Base-by-base conservation (phyloP, 2,797 vertebrate genomes). In the Acridotheres tristis region DNA sequence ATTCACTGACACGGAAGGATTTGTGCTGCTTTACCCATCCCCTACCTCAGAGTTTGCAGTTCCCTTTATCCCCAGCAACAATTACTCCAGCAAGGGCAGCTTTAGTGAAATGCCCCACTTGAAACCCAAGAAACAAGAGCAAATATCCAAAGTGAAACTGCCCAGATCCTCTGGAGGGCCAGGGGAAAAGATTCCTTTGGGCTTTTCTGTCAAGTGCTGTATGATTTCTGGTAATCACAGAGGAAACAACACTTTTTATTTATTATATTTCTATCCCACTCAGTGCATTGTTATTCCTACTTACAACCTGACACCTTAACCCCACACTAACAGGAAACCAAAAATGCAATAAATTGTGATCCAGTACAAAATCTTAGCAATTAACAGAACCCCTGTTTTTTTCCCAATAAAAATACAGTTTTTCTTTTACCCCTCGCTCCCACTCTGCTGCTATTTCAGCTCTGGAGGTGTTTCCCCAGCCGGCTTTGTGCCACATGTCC, bases 101-200 rank as follows among this genome's bases (percentile, higher is more conserved):
- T 96, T 93, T 91, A 96, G 95, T 94, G 95, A 96, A 97, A 97
- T 95, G 92, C 80, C 95, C 92, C 96, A 88, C 88, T 94, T 94
- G 80, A 96, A 97, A 95, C 94, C 87, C 85, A 75, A 92, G 93
- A 85, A 96, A 82, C 45, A 93, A 96, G 82, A 91, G 94, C 82
- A 96, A 95, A 92, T 59, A 89, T 45, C 88, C 86, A 63, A 91
- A 72, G 65, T 11, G 38, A 76, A 69, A 29, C 27, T 72, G 71
- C 34, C 58, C 80, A 45, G 34, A 30, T n/a, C 32, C 62, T 66
- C 11, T 34, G 51, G 12, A 62, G 61, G 13, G 13, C 22, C 25
- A 68, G 75, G 9, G 42, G 21, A 10, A 72, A 50, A 59, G 32
- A 12, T 0, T 1, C 27, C 23, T 90, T 63, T 57, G 80, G 89